Conservation (phyloP, 2,888 invertebrate species). For the Anagyrus pseudococci region DNA sequence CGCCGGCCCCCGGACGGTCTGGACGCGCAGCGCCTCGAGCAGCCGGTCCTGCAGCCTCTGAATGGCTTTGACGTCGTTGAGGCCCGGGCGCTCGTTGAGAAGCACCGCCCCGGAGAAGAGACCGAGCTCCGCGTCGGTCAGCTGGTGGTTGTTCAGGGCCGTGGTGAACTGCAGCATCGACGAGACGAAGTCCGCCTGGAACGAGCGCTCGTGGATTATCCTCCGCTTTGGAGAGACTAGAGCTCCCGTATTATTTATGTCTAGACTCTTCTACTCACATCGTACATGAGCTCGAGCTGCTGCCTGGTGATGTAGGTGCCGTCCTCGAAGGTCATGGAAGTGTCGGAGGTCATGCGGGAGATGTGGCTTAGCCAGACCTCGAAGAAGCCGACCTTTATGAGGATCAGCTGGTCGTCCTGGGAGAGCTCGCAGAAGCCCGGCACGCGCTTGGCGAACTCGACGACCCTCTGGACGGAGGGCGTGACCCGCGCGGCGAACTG, state of each 20-base stretch:
- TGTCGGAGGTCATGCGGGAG: slow-evolving; percentile 78
- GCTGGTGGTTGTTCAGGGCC: slow-evolving; percentile 74
- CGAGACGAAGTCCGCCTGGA: slow-evolving; percentile 83
- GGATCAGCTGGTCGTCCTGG: slow-evolving; percentile 95
- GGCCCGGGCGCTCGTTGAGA: slow-evolving; percentile 79
- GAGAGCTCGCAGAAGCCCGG: slow-evolving; percentile 90
- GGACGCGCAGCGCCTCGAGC: slow-evolving; percentile 85
- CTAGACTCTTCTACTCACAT: slow-evolving; percentile 65
- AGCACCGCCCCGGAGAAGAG: slow-evolving; percentile 87
- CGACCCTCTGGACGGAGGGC: slow-evolving; percentile 90
- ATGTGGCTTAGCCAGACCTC: slow-evolving; percentile 94
- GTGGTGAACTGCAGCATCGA: slow-evolving; percentile 83
- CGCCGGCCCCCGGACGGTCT: slow-evolving; percentile 60
- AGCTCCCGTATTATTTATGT: too few species aligned
- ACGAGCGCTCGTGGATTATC: neutral
- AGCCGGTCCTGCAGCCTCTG: slow-evolving; percentile 82
- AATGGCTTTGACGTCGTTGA: slow-evolving; percentile 81
- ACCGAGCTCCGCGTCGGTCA: slow-evolving; percentile 90
- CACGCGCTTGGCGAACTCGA: slow-evolving; percentile 94
- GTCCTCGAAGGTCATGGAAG: slow-evolving; percentile 86
- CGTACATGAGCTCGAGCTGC: slow-evolving; percentile 87
- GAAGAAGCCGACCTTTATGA: slow-evolving; percentile 96
- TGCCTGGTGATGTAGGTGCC: slow-evolving; percentile 83
- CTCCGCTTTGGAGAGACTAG: too few species aligned
- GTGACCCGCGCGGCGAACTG: slow-evolving; percentile 86